Percentiles rank a stretch among this genome's conserved stretches.
phyloP scores from a whole-genome alignment of 2,888 invertebrate species.

The Liodrosophila aerea region DNA sequence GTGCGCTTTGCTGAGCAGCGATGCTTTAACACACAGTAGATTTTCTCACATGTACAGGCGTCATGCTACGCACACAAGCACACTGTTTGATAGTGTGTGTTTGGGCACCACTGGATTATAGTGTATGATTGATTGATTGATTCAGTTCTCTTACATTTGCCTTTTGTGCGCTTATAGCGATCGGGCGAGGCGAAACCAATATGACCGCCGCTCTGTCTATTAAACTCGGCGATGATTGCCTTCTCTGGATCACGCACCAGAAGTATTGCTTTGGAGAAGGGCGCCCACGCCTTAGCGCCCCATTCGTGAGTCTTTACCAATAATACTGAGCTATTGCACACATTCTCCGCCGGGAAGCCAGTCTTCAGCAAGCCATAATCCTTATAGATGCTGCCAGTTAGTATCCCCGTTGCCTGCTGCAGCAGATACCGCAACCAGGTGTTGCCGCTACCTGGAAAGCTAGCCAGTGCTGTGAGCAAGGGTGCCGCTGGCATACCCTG shows the following conservation, averaged over 20 bases:
- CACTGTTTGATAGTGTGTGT: too few species aligned
- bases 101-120: too few species aligned
- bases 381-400: slow-evolving; percentile 91
- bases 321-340: slow-evolving; percentile 89
- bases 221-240: slow-evolving; percentile 89
- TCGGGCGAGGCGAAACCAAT: slow-evolving; percentile 89
- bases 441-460: slow-evolving; percentile 93
- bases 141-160: slow-evolving; percentile 85
- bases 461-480: slow-evolving; percentile 85
- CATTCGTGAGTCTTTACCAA: slow-evolving; percentile 92
- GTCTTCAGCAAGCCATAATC: slow-evolving; percentile 90
- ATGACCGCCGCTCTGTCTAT: slow-evolving; percentile 90
- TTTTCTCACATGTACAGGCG: too few species aligned
- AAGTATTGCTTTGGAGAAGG: slow-evolving; percentile 87
- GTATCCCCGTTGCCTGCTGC: slow-evolving; percentile 89
- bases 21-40: too few species aligned
- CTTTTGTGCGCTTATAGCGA: slow-evolving; percentile 85
- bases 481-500: slow-evolving; percentile 47
- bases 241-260: slow-evolving; percentile 88
- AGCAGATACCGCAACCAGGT: slow-evolving; percentile 91
- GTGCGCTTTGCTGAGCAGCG: too few species aligned
- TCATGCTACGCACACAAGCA: too few species aligned
- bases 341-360: slow-evolving; percentile 91
- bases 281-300: slow-evolving; percentile 84
- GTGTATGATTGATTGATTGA: too few species aligned